Percentiles rank a stretch among this genome's conserved stretches.
Conservation (phyloP, 2,888 invertebrate species). For the Cephus rjabovi region DNA sequence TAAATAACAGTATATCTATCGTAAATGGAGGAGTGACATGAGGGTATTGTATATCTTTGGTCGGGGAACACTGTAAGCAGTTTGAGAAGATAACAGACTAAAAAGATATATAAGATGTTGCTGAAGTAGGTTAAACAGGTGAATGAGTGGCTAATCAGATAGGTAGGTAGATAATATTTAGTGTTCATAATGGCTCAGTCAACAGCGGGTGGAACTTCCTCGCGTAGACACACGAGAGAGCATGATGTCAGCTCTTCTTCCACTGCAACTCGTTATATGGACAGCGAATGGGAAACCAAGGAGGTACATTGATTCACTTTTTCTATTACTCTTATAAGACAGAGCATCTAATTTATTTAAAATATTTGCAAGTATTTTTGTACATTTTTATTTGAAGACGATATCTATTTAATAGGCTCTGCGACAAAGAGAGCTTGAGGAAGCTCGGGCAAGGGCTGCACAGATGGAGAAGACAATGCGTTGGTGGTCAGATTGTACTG, state of each 20-base stretch:
- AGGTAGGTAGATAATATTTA: not conserved
- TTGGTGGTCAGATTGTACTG: conserved; percentile 99
- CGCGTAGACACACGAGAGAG: conserved; percentile 72
- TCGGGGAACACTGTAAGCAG: not conserved
- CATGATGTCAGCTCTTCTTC: conserved; percentile 73
- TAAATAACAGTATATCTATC: not conserved
- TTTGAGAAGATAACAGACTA: not conserved
- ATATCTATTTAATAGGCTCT: conserved; percentile 67
- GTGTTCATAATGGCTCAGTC: conserved; percentile 72
- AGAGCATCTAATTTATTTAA: not conserved
- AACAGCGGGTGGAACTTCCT: conserved; percentile 73
- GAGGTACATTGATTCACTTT: conserved; percentile 68
- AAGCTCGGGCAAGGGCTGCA: conserved; percentile 91
- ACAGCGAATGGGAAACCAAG: conserved; percentile 83
- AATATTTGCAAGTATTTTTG: not conserved
- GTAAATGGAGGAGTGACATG: not conserved
- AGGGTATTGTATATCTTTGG: not conserved
- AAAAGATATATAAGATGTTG: not conserved
- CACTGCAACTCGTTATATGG: conserved; percentile 73
- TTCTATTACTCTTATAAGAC: not conserved
- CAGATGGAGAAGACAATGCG: conserved; percentile 99
- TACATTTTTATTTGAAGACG: not conserved
- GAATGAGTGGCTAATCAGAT: not conserved
- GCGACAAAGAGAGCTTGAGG: conserved; percentile 87
- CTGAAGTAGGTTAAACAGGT: not conserved